These are phyloP conservation scores for Cephalopholis sonnerati DNA, from an alignment of 2,113 vertebrate genomes.

Conservation along the genomic window DNA sequence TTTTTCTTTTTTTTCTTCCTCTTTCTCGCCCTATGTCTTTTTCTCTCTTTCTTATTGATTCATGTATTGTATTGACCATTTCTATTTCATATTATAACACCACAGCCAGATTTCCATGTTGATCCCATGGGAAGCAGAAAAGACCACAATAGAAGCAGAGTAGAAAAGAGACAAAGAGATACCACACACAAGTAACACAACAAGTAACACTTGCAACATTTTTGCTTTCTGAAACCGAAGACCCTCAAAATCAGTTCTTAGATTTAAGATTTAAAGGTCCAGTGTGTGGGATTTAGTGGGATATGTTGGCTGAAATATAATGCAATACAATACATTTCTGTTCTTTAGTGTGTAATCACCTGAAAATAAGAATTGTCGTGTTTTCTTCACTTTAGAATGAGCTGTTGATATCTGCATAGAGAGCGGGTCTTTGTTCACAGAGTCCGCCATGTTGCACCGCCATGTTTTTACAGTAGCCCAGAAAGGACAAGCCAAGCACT, in stretches of 20 bases:
- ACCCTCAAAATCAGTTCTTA: slow-evolving; percentile 1
- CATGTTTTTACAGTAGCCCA: too few relatives aligned
- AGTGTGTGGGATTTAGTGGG: too few relatives aligned
- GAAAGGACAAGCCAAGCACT: too few relatives aligned
- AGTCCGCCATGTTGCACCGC: too few relatives aligned
- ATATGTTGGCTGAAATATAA: too few relatives aligned
- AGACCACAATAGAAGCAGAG: not conserved
- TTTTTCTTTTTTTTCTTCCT: not conserved
- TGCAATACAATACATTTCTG: too few relatives aligned
- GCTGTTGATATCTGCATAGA: too few relatives aligned
- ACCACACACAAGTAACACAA: too few relatives aligned
- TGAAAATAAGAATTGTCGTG: too few relatives aligned
- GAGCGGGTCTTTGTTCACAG: too few relatives aligned
- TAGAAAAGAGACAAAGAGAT: not conserved
- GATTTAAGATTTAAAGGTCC: not conserved
- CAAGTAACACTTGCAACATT: not conserved
- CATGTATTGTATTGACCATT: slow-evolving; percentile 12
- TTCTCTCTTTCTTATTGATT: slow-evolving; percentile 19
- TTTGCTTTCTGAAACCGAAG: not conserved
- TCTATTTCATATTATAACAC: not conserved
- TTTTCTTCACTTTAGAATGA: too few relatives aligned
- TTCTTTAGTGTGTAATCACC: too few relatives aligned
- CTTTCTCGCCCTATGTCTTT: not conserved
- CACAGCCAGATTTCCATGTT: slow-evolving; percentile 13
- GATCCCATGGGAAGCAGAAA: not conserved